phyloP scores from a whole-genome alignment of 2,113 vertebrate genomes.

The Hiodon tergisus region DNA sequence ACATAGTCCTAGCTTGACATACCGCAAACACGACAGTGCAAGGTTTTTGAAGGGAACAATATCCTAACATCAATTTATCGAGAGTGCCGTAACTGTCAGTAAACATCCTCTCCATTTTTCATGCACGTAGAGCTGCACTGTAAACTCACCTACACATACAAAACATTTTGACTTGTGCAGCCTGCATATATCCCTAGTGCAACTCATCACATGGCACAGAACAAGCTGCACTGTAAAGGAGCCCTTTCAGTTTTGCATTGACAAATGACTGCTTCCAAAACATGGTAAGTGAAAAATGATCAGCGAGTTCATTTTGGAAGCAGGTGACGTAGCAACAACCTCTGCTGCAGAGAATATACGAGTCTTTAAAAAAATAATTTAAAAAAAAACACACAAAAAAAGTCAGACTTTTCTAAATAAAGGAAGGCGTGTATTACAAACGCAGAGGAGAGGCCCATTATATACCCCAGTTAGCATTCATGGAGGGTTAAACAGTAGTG shows the following conservation, averaged over 20 bases:
- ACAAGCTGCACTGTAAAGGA: conserved; percentile 56
- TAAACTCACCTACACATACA: conserved; percentile 23
- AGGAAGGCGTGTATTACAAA: background rate
- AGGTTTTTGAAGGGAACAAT: no score
- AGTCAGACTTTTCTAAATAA: background rate
- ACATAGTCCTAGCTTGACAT: no score
- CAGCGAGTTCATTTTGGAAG: conserved; percentile 31
- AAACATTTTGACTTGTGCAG: background rate
- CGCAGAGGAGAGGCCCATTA: background rate
- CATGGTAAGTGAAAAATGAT: conserved; percentile 2
- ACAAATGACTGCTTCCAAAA: conserved; percentile 34
- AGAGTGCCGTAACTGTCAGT: no score
- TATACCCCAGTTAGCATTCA: conserved; percentile 61
- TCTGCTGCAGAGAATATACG: conserved; percentile 26
- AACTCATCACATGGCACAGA: conserved; percentile 38
- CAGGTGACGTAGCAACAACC: conserved; percentile 29
- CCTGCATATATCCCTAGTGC: conserved; percentile 43
- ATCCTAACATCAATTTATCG: no score
- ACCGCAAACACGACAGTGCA: no score
- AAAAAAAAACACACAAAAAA: background rate
- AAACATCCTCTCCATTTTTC: background rate
- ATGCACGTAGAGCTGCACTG: conserved; percentile 8
- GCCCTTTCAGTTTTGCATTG: conserved; percentile 57
- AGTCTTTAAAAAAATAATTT: conserved; percentile 9
- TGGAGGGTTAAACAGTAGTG: conserved; percentile 55